Conservation (phyloP, 1,140 invertebrate genomes). For the Laupala kohalensis region DNA sequence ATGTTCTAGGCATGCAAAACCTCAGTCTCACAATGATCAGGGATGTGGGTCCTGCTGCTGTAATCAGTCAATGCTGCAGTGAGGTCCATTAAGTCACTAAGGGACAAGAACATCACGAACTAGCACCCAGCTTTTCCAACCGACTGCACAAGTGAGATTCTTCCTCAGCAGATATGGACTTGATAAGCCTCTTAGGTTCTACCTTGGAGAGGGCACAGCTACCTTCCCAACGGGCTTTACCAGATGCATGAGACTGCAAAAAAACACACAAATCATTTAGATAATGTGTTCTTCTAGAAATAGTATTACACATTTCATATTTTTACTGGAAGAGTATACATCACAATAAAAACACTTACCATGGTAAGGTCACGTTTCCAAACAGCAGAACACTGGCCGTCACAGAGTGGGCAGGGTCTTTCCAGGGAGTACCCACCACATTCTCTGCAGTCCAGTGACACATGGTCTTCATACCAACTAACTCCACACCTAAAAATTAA, state of each 20-base stretch:
- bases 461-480: conserved; percentile 66
- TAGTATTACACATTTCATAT: too few species aligned
- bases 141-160: conserved; percentile 29
- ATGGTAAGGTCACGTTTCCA: conserved; percentile 68
- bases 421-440: conserved; percentile 68
- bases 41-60: conserved; percentile 1
- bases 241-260: conserved; percentile 56
- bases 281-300: not conserved
- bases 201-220: conserved; percentile 39
- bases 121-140: conserved; percentile 35
- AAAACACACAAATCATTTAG: conserved; percentile 6
- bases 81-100: conserved; percentile 4
- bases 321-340: not conserved
- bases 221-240: conserved; percentile 60
- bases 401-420: conserved; percentile 62
- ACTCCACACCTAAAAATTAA: conserved; percentile 52
- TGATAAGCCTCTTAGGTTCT: conserved; percentile 24
- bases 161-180: conserved; percentile 22
- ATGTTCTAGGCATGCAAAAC: not conserved
- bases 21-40: conserved; percentile 1
- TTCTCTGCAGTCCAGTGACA: conserved; percentile 64
- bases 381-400: conserved; percentile 53
- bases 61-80: conserved; percentile 1
- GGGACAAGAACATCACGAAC: conserved; percentile 18
- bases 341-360: conserved; percentile 36